Conservation (phyloP, 2,113 vertebrate species). For the Ceyx margarethae region DNA sequence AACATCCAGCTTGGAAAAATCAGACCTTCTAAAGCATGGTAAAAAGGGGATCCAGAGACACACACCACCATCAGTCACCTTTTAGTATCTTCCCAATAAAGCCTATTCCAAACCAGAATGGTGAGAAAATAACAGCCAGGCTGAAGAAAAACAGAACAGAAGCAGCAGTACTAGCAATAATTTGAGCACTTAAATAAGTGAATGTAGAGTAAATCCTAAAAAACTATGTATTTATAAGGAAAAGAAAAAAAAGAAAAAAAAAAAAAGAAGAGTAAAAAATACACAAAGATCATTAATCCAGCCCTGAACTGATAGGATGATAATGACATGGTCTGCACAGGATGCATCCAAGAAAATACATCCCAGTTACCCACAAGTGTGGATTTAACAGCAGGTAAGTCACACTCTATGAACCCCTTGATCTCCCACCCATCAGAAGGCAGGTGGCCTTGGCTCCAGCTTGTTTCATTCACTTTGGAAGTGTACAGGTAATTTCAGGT, state of each 20-base stretch:
- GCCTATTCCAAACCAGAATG: background rate
- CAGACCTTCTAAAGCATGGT: background rate
- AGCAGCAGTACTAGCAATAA: background rate
- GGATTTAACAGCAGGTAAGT: background rate
- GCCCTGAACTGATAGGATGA: background rate
- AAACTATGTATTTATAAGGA: rapidly evolving
- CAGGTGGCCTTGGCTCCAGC: background rate
- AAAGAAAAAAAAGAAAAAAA: background rate
- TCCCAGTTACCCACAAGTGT: background rate
- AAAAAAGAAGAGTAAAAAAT: background rate
- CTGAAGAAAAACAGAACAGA: background rate
- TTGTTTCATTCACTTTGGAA: background rate
- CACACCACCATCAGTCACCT: background rate
- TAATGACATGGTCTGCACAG: background rate
- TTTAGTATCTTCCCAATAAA: background rate
- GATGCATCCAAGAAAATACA: background rate
- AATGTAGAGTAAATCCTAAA: background rate
- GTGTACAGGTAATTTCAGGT: background rate
- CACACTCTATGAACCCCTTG: background rate
- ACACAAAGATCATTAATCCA: background rate
- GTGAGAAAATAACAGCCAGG: background rate
- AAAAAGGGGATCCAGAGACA: background rate
- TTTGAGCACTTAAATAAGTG: background rate
- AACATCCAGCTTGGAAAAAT: background rate
- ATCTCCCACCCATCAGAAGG: background rate